phyloP scores from a whole-genome alignment of 92 coral and sea anemone genomes.

The Paramuricea clavata region DNA sequence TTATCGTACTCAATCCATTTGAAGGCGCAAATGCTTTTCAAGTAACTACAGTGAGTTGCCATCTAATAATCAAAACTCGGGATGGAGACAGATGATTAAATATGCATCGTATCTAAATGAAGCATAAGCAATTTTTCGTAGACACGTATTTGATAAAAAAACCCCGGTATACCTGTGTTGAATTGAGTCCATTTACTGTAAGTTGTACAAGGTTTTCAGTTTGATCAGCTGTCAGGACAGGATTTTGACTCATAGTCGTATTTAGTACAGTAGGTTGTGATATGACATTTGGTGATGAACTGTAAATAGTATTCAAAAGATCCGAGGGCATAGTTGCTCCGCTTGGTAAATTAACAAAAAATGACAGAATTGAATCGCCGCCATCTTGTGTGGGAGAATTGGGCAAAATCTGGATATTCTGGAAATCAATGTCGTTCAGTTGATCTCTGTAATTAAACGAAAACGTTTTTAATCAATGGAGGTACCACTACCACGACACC shows the following conservation, averaged over 20 bases:
- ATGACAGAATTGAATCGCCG: not conserved
- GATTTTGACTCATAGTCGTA: not conserved
- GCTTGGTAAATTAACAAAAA: constrained; percentile 32
- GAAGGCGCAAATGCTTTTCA: too few relatives aligned
- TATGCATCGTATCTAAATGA: too few relatives aligned
- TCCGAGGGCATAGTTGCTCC: constrained; percentile 20
- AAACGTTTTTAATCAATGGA: not conserved
- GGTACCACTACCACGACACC: not conserved
- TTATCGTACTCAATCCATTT: too few relatives aligned
- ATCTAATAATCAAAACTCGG: too few relatives aligned
- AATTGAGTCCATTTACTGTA: not conserved
- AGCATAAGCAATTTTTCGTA: too few relatives aligned
- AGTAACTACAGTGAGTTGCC: too few relatives aligned
- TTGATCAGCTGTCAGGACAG: not conserved
- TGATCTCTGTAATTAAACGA: not conserved
- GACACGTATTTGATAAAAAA: too few relatives aligned
- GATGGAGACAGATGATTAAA: too few relatives aligned
- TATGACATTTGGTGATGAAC: not conserved
- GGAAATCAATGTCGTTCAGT: not conserved
- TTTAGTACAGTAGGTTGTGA: not conserved
- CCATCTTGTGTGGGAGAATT: constrained; percentile 38
- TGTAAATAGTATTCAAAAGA: constrained; percentile 7
- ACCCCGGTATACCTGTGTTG: not conserved
- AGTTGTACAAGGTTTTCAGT: not conserved
- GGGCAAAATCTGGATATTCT: constrained; percentile 20